Conservation (phyloP, 2,113 vertebrate species). For the Lamprotornis superbus region DNA sequence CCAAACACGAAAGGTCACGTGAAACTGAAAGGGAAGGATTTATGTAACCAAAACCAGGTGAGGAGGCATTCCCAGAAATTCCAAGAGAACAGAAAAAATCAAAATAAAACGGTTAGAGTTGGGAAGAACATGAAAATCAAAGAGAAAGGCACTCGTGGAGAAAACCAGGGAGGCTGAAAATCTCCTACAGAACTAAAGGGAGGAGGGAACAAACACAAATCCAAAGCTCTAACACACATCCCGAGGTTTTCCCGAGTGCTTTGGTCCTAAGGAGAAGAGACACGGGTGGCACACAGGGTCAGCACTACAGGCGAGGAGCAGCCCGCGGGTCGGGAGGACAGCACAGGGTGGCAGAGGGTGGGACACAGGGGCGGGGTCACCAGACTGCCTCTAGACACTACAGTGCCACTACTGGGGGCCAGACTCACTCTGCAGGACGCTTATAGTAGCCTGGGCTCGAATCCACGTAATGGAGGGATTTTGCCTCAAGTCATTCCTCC, state of each 20-base stretch:
- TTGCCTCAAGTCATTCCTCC: constrained; percentile 96
- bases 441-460: constrained; percentile 98
- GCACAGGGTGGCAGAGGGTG: constrained; percentile 31
- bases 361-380: constrained; percentile 56
- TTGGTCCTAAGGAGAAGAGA: constrained; percentile 66
- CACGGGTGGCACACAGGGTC: constrained; percentile 56
- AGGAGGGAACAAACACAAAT: constrained; percentile 12
- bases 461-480: constrained; percentile 99
- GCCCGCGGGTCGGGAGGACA: constrained; percentile 1
- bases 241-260: constrained; percentile 49
- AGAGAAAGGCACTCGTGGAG: constrained; percentile 66
- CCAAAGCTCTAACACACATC: constrained; percentile 29
- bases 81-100: constrained; percentile 52
- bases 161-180: constrained; percentile 62
- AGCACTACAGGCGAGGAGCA: constrained; percentile 52
- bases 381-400: constrained; percentile 84
- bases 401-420: constrained; percentile 82
- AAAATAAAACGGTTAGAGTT: constrained; percentile 61
- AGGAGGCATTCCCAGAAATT: constrained; percentile 67
- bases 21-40: constrained; percentile 45
- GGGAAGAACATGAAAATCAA: constrained; percentile 50
- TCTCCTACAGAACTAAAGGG: constrained; percentile 55
- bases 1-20: constrained; percentile 24
- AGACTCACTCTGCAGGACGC: constrained; percentile 99
- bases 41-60: constrained; percentile 42